phyloP scores from a whole-genome alignment of 1,140 invertebrate genomes.

The Neotoxoptera formosana region DNA sequence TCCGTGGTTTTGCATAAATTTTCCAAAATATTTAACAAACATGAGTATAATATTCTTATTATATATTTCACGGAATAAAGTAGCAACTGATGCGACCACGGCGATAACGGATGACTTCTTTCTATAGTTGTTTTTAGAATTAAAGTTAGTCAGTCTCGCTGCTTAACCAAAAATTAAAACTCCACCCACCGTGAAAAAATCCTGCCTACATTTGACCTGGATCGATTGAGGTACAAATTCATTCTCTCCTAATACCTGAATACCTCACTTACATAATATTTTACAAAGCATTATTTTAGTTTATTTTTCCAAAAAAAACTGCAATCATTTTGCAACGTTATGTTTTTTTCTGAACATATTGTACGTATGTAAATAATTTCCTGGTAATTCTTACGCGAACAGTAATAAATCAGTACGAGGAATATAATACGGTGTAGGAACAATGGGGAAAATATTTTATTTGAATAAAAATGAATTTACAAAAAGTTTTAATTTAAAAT shows the following conservation, averaged over 20 bases:
- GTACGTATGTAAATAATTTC: neutral
- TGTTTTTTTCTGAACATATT: neutral
- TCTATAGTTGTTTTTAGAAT: neutral
- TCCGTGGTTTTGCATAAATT: neutral
- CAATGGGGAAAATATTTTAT: neutral
- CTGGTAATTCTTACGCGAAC: neutral
- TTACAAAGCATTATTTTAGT: neutral
- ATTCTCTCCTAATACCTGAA: neutral
- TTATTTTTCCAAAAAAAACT: neutral
- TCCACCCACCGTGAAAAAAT: neutral
- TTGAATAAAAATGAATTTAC: neutral
- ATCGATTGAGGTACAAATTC: neutral
- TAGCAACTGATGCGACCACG: neutral
- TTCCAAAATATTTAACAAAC: neutral
- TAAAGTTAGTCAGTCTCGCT: neutral
- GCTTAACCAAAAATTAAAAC: neutral
- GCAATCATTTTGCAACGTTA: neutral
- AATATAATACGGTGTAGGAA: neutral
- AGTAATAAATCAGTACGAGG: neutral
- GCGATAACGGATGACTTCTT: neutral
- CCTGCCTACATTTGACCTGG: neutral
- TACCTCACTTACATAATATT: neutral
- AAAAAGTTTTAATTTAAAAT: slow-evolving; percentile 30
- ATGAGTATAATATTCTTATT: neutral
- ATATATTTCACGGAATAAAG: neutral